Evolutionary conservation across 1,140 invertebrate genomes (phyloP), one percentile per base, ranked within the genome.

Genomic region (Neodiprion pinetum): DNA sequence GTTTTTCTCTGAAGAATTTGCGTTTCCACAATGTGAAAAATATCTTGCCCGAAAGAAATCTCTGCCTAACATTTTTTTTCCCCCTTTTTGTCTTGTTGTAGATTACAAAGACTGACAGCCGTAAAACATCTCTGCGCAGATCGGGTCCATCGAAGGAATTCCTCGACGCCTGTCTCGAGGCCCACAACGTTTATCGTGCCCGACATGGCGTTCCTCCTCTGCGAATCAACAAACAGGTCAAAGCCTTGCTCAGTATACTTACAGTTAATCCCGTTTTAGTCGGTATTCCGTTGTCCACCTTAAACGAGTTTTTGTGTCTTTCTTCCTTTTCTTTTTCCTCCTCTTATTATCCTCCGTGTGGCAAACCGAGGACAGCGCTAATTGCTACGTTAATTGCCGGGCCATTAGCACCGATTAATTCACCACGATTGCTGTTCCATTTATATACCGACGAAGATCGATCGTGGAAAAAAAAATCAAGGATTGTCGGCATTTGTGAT

Each of bases 101-200:
- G 87, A 88, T 88, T 81, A 84, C 83, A 84, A 88, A 88, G 85
- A 87, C 86, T 87, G 87, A 88, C 81, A 84, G 82, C 73, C 83
- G 84, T 85, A 88, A 88, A 88, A 83, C 86, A 68, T 88, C 87
- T 87, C 82, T 88, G 77, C 87, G 87, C 79, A 87, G 86, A 87
- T 85, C 82, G 71, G 87, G 87, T 49, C 80, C 87, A 12, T 82
- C 85, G 23, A 88, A 85, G 78, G 87, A 88, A 84, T 88, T 88
- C 77, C 77, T 87, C 79, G 82, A 84, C 74, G 91, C 93, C 65
- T 93, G 93, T 84, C 87, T 96, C 75, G 89, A 91, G 72, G 92
- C 93, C 48, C 95, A 96, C 85, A 96, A 96, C 83, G 90, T 92
- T 74, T 95, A 94, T 81, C 89, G 96, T 79, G 86, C 84, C 48